phyloP scores from a whole-genome alignment of 2,797 vertebrate genomes.

The Lagodon rhomboides region DNA sequence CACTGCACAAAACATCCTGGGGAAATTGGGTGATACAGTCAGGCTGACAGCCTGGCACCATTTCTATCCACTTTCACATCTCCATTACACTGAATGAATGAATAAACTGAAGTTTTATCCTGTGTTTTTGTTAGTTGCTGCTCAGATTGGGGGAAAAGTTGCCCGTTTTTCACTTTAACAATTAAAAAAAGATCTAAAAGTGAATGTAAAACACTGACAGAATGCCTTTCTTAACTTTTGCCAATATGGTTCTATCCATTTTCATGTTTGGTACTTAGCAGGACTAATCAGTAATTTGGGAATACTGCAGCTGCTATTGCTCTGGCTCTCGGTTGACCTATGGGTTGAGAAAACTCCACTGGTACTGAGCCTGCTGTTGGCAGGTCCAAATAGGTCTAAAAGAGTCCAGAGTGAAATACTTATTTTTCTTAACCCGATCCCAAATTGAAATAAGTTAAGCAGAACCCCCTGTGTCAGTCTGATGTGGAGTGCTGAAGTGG shows the following conservation, averaged over 20 bases:
- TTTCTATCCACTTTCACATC: no score
- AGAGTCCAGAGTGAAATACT: slow-evolving; percentile 38
- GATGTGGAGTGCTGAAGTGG: slow-evolving; percentile 52
- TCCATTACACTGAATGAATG: no score
- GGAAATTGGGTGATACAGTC: no score
- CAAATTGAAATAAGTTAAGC: slow-evolving; percentile 46
- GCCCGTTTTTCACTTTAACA: no score
- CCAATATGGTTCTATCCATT: slow-evolving; percentile 19
- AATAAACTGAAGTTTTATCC: no score
- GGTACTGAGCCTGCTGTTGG: slow-evolving; percentile 26
- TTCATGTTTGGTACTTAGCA: slow-evolving; percentile 24
- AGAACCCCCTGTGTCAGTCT: slow-evolving; percentile 30
- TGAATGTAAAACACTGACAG: slow-evolving; percentile 19
- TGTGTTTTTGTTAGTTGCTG: no score
- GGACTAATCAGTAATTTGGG: background rate
- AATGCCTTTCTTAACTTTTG: slow-evolving; percentile 18
- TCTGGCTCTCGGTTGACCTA: slow-evolving; percentile 22
- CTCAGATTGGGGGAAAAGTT: no score
- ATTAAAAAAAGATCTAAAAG: background rate
- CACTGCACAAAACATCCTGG: no score
- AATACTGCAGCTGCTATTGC: slow-evolving; percentile 15
- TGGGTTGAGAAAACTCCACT: slow-evolving; percentile 26
- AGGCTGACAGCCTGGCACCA: no score
- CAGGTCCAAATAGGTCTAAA: slow-evolving; percentile 9
- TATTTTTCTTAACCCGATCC: slow-evolving; percentile 23